Conservation (phyloP, 1,140 invertebrate species). For the Drosophila lacteicornis region DNA sequence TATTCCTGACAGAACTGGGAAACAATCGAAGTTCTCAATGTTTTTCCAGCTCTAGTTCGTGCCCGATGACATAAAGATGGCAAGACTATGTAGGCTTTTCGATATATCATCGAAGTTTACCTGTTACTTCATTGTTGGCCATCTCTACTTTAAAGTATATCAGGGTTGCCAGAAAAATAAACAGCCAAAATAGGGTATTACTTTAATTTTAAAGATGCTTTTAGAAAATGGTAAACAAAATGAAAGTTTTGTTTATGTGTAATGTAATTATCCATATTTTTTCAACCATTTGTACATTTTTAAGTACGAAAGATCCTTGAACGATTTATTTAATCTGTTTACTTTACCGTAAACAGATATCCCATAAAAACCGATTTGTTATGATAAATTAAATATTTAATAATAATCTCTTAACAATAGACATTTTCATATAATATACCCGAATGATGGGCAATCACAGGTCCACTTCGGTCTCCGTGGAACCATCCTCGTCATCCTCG, state of each 20-base stretch:
- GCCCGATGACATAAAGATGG: neutral
- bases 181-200: too few relatives aligned
- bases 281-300: neutral
- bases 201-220: neutral
- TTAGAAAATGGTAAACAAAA: neutral
- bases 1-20: neutral
- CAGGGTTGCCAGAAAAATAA: too few relatives aligned
- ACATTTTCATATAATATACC: neutral
- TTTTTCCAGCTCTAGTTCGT: neutral
- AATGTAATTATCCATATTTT: too few relatives aligned
- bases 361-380: neutral
- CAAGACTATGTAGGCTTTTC: neutral
- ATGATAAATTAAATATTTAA: conserved; percentile 2
- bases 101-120: neutral
- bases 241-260: too few relatives aligned
- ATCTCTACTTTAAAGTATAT: neutral
- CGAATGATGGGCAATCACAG: neutral
- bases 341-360: too few relatives aligned
- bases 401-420: neutral
- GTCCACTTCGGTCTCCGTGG: conserved; percentile 4
- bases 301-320: neutral
- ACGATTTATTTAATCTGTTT: neutral
- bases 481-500: conserved; percentile 66
- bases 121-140: neutral
- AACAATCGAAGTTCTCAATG: neutral